phyloP scores from a whole-genome alignment of 1,140 invertebrate genomes.

The Zelostemma sp. region DNA sequence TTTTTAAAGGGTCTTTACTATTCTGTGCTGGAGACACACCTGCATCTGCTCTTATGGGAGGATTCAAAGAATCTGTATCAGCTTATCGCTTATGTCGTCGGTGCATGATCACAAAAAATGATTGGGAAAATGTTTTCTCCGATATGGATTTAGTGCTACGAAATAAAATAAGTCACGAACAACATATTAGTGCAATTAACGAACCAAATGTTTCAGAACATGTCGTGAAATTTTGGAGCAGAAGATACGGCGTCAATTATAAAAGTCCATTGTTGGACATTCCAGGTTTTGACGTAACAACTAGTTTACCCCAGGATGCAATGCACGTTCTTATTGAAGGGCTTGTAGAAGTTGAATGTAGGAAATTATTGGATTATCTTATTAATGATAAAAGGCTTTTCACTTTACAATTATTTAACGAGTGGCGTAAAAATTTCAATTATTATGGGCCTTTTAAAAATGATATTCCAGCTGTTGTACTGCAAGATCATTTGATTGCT shows the following conservation, averaged over 20 bases:
- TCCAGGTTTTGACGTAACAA: slow-evolving; percentile 24
- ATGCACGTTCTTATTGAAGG: slow-evolving; percentile 33
- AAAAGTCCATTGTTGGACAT: slow-evolving; percentile 24
- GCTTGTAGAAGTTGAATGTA: slow-evolving; percentile 10
- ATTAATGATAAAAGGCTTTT: slow-evolving; percentile 25
- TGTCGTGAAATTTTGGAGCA: slow-evolving; percentile 10
- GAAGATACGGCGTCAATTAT: slow-evolving; percentile 21
- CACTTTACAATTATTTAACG: slow-evolving; percentile 28
- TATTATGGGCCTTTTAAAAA: slow-evolving; percentile 19
- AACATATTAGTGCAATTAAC: slow-evolving; percentile 15
- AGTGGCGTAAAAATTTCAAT: slow-evolving; percentile 19
- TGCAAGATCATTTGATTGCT: slow-evolving; percentile 10
- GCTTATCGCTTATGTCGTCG: slow-evolving; percentile 28
- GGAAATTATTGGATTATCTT: slow-evolving; percentile 14
- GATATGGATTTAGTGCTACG: slow-evolving; percentile 13
- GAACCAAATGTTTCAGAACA: slow-evolving; percentile 5
- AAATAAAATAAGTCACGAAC: slow-evolving; percentile 9
- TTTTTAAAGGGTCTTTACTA: slow-evolving; percentile 25
- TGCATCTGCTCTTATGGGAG: slow-evolving; percentile 26
- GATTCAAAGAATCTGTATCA: slow-evolving; percentile 37
- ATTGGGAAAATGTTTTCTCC: slow-evolving; percentile 13
- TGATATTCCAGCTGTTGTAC: slow-evolving; percentile 14
- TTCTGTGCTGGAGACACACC: slow-evolving; percentile 35
- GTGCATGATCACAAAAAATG: slow-evolving; percentile 19
- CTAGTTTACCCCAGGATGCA: slow-evolving; percentile 23